A percentile compares a stretch with the other conserved stretches of the same genome.
Conservation (phyloP, 2,113 vertebrate genomes). For the Lota lota region DNA sequence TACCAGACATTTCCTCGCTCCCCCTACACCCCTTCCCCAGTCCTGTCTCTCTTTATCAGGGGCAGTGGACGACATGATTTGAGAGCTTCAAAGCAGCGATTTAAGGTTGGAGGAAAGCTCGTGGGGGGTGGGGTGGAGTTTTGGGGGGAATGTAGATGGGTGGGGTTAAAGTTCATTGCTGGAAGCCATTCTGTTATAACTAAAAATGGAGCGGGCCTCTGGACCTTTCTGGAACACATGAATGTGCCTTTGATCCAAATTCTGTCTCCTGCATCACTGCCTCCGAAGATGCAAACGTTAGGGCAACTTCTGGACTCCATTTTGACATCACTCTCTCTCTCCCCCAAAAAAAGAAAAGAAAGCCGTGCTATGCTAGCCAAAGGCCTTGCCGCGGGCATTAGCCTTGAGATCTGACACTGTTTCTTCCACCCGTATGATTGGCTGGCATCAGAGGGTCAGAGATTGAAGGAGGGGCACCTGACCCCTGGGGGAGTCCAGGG, state of each 20-base stretch:
- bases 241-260: slow-evolving; percentile 64
- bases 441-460: not conserved
- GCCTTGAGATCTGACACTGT: not conserved
- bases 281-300: slow-evolving; percentile 21
- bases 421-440: not conserved
- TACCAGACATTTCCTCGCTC: not conserved
- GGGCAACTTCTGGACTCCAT: slow-evolving; percentile 13
- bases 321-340: not conserved
- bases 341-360: not conserved
- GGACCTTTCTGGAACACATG: slow-evolving; percentile 45
- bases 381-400: no score
- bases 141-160: slow-evolving; percentile 19
- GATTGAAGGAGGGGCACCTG: not conserved
- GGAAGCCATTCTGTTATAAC: slow-evolving; percentile 66
- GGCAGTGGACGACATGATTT: slow-evolving; percentile 2
- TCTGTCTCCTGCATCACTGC: slow-evolving; percentile 41
- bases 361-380: no score
- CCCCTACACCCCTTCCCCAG: slow-evolving; percentile 3
- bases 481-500: slow-evolving; percentile 6
- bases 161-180: slow-evolving; percentile 39
- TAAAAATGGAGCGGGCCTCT: slow-evolving; percentile 57
- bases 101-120: slow-evolving; percentile 11
- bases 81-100: slow-evolving; percentile 40
- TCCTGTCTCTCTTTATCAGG: slow-evolving; percentile 16
- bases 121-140: not conserved